Evolutionary conservation across 2,113 vertebrate species (phyloP), one percentile per base, ranked within the genome.

Genomic region (Laterallus jamaicensis): DNA sequence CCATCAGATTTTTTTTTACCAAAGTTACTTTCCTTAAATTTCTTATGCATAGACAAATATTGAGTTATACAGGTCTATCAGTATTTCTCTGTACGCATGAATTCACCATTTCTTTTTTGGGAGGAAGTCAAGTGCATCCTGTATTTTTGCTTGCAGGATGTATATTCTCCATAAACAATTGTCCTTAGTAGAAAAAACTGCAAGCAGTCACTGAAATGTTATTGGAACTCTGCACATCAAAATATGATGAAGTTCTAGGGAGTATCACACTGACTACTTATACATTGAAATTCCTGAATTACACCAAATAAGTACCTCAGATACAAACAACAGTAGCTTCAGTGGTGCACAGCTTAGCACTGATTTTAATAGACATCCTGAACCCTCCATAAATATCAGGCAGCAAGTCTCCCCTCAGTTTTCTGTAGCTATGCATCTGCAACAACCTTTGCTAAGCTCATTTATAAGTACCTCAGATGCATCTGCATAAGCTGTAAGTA

Each of bases 131-230:
- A 77, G 39, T 68, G 37, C 26, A 22, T 42, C 19, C 7, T 10
- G 5, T 73, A 19, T 19, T 68, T 90, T 60, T 63, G 40, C 28
- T 66, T 50, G 21, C 19, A 69, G 16, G 63, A 50, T 83, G 18
- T 24, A 19, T 76, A 37, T 67, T 52, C 54, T 74, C 11, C 37
- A 37, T 44, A 17, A 68, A 86, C 66, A 84, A 77, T 59, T 94
- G 37, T 93, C 81, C 76, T 68, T 88, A 94, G 77, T 56, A 82
- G 93, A 95, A 95, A 95, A 77, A 70, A 94, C 63, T 78, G 20
- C 62, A 60, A 73, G 49, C 91, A 81, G 40, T 91, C 78, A 75
- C 56, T 76, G 69, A 76, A 70, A 52, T n/a, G 39, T 71, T 91
- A 67, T 37, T 79, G 93, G 52, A 71, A 54, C 18, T 47, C 37